These are phyloP conservation scores for Cryptomyrus ogoouensis DNA, from an alignment of 2,113 vertebrate species.

Conservation along the genomic window DNA sequence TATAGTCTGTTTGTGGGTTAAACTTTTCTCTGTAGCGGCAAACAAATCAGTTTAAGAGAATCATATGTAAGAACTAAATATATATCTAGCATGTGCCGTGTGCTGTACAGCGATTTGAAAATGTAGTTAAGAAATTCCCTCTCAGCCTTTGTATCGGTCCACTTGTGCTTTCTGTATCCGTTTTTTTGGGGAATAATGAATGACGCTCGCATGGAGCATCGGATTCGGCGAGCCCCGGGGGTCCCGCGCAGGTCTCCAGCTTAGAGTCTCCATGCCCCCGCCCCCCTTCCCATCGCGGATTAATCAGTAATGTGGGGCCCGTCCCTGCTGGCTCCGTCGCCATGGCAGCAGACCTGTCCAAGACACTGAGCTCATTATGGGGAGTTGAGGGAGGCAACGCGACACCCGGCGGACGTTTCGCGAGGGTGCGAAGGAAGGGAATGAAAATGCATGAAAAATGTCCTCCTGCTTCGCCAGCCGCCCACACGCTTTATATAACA, in stretches of 20 bases:
- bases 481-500: neutral
- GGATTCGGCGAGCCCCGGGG: neutral
- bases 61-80: neutral
- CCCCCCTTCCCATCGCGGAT: constrained; percentile 1
- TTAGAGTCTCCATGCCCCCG: neutral
- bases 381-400: constrained; percentile 17
- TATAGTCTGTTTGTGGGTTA: neutral
- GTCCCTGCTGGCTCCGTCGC: constrained; percentile 30
- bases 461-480: neutral
- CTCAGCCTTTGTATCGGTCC: neutral
- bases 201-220: neutral
- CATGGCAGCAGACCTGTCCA: constrained; percentile 48
- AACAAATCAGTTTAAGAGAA: neutral
- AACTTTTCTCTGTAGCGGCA: neutral
- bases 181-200: neutral
- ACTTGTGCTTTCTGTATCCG: neutral
- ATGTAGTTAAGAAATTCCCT: neutral
- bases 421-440: neutral
- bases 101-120: neutral
- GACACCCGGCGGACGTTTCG: neutral
- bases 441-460: neutral
- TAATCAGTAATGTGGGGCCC: constrained; percentile 17
- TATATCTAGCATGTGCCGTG: neutral
- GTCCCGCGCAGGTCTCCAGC: neutral
- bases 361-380: constrained; percentile 52